phyloP scores from a whole-genome alignment of 2,888 invertebrate genomes.

The Diploptera punctata region DNA sequence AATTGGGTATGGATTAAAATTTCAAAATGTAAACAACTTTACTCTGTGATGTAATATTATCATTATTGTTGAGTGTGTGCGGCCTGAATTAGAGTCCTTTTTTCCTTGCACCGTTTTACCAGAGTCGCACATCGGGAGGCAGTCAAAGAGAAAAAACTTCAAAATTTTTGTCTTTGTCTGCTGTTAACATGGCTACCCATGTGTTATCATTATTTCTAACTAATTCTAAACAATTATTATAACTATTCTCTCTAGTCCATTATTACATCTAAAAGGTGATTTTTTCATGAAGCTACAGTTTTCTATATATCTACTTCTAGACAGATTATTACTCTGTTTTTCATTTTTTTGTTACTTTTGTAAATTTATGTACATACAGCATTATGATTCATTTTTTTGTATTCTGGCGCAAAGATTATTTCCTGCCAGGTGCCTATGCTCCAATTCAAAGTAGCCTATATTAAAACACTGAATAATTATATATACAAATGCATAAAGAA shows the following conservation, averaged over 20 bases:
- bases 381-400: conserved; percentile 17
- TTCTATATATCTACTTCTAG: conserved; percentile 38
- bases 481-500: conserved; percentile 57
- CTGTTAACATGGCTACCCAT: conserved; percentile 25
- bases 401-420: conserved; percentile 19
- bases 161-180: neutral
- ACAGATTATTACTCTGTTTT: conserved; percentile 20
- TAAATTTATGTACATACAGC: conserved; percentile 38
- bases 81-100: neutral
- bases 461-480: conserved; percentile 55
- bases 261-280: conserved; percentile 38
- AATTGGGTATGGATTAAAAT: no score
- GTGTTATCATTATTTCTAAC: conserved; percentile 25
- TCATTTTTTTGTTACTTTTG: conserved; percentile 30
- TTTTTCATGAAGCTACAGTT: conserved; percentile 39
- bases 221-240: conserved; percentile 37
- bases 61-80: conserved; percentile 30
- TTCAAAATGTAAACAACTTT: no score
- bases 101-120: conserved; percentile 18
- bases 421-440: conserved; percentile 22
- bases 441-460: conserved; percentile 42
- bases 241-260: conserved; percentile 30
- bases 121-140: conserved; percentile 15
- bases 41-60: conserved; percentile 21
- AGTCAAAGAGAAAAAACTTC: neutral